These are phyloP conservation scores for Uropsilus gracilis DNA, from an alignment of 2,113 vertebrate genomes.

Conservation along the genomic window DNA sequence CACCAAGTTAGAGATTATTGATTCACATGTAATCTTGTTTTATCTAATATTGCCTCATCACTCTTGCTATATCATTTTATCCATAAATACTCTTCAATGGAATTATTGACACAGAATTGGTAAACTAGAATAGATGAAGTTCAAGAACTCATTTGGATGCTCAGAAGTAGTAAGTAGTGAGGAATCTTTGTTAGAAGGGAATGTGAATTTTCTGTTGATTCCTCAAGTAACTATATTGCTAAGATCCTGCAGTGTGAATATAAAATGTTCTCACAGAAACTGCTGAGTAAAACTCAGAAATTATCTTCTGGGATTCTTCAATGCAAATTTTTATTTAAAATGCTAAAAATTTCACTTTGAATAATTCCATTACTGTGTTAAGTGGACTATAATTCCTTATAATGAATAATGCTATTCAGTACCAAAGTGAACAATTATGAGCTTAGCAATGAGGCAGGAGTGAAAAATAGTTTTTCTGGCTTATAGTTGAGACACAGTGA, in stretches of 20 bases:
- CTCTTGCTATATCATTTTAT: not conserved
- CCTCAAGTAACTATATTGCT: not conserved
- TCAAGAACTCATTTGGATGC: not conserved
- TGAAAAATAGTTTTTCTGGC: not conserved
- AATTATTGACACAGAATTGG: not conserved
- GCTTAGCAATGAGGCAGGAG: not conserved
- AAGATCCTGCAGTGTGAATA: not conserved
- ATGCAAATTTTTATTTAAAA: slow-evolving; percentile 1
- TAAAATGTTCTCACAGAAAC: not conserved
- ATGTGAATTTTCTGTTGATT: not conserved
- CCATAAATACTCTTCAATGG: not conserved
- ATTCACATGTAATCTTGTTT: not conserved
- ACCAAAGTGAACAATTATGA: not conserved
- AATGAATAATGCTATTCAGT: not conserved
- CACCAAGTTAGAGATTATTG: not conserved
- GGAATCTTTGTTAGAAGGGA: not conserved
- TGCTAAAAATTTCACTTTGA: not conserved
- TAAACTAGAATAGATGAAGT: not conserved
- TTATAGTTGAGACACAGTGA: not conserved
- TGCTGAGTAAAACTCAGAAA: not conserved
- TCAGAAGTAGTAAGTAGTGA: not conserved
- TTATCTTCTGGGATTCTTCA: not conserved
- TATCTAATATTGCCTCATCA: not conserved
- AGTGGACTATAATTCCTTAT: not conserved
- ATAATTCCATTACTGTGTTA: not conserved